phyloP scores from a whole-genome alignment of 1,140 invertebrate genomes.

The Eriosoma lanigerum region DNA sequence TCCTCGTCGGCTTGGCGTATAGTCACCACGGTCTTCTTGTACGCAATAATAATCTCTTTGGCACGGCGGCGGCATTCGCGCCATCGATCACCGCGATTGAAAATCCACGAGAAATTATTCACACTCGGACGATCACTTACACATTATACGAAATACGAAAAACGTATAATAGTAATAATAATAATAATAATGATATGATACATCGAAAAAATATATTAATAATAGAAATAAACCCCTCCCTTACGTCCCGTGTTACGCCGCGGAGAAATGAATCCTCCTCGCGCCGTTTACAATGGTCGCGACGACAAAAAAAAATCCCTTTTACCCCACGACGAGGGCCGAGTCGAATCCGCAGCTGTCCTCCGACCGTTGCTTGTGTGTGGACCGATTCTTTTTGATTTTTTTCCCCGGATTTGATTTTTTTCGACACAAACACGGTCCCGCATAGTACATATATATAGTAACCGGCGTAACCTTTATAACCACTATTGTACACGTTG shows the following conservation, averaged over 20 bases:
- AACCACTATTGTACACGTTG: background rate
- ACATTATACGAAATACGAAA: background rate
- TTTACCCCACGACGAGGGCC: conserved; percentile 5
- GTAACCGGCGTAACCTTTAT: background rate
- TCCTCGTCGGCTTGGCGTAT: background rate
- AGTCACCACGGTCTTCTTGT: background rate
- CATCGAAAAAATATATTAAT: too few relatives aligned
- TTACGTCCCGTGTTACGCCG: background rate
- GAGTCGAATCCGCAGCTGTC: conserved; percentile 45
- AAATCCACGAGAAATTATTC: conserved; percentile 32
- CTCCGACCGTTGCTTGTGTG: background rate
- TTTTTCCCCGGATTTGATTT: background rate
- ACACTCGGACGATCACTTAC: conserved; percentile 46
- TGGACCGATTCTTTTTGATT: conserved; percentile 1
- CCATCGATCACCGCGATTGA: background rate
- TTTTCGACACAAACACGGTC: background rate
- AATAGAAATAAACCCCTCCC: background rate
- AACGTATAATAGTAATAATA: background rate
- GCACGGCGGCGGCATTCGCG: background rate
- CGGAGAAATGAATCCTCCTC: background rate
- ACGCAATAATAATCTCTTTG: too few relatives aligned
- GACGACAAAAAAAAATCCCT: conserved; percentile 16
- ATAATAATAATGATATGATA: too few relatives aligned
- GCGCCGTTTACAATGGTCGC: background rate
- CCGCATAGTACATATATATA: too few relatives aligned